A percentile compares a stretch with the other conserved stretches of the same genome.
These are phyloP conservation scores for Trissoscelio sp. DNA, from an alignment of 2,888 invertebrate genomes.

Conservation along the genomic window DNA sequence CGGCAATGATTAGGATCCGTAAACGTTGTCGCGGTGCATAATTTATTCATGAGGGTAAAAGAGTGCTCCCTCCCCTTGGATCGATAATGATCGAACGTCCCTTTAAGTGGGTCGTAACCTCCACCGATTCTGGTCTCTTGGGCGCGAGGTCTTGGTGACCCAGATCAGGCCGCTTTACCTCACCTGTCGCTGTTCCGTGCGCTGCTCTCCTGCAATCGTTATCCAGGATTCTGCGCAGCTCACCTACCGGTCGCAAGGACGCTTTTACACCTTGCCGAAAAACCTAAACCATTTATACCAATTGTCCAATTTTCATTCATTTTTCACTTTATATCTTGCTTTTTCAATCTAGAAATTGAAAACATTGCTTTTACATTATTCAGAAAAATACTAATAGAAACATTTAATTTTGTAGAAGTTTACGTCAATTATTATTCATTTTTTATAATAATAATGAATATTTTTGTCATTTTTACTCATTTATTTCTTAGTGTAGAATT, in stretches of 20 bases:
- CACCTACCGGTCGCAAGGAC: slow-evolving; percentile 68
- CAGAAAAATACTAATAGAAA: too few relatives aligned
- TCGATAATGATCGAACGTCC: slow-evolving; percentile 76
- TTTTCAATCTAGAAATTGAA: background rate
- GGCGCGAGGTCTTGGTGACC: slow-evolving; percentile 80
- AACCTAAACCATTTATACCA: slow-evolving; percentile 13
- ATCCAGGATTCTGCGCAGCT: slow-evolving; percentile 83
- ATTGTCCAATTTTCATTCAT: background rate
- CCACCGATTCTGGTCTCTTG: slow-evolving; percentile 78
- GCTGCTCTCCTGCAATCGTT: slow-evolving; percentile 81
- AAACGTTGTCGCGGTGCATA: slow-evolving; percentile 41
- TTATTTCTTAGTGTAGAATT: too few relatives aligned
- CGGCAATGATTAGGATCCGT: slow-evolving; percentile 55
- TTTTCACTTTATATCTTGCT: background rate
- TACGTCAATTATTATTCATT: too few relatives aligned
- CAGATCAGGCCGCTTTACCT: slow-evolving; percentile 77
- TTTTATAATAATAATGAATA: too few relatives aligned
- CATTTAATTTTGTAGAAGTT: too few relatives aligned
- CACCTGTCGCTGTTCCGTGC: slow-evolving; percentile 75
- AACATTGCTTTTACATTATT: too few relatives aligned
- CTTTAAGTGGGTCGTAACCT: slow-evolving; percentile 81
- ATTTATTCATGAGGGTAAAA: slow-evolving; percentile 63
- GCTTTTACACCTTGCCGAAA: slow-evolving; percentile 72
- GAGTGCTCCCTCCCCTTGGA: slow-evolving; percentile 63
- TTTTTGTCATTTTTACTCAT: too few relatives aligned